These are phyloP conservation scores for Eulithis prunata DNA, from an alignment of 2,888 invertebrate genomes.

Conservation along the genomic window DNA sequence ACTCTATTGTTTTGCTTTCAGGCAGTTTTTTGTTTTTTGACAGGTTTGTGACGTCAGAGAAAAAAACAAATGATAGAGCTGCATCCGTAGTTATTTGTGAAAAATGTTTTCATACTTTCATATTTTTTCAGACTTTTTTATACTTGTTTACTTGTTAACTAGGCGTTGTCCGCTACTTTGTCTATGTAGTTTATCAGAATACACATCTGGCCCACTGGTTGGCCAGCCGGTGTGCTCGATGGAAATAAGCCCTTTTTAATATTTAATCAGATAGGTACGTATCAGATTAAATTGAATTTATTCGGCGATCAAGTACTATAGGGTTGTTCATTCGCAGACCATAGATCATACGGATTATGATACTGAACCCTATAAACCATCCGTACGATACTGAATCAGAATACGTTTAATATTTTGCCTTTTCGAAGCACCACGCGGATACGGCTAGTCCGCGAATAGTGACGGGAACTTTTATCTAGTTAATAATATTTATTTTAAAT, in stretches of 20 bases:
- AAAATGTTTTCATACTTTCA: background rate
- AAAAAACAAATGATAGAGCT: background rate
- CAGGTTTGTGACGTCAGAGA: slow-evolving; percentile 12
- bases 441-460: slow-evolving; percentile 44
- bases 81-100: background rate
- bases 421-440: slow-evolving; percentile 51
- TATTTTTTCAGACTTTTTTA: no score
- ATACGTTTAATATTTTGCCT: slow-evolving; percentile 66
- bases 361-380: slow-evolving; percentile 58
- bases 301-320: background rate
- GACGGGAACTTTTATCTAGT: slow-evolving; percentile 33
- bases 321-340: slow-evolving; percentile 26
- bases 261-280: no score
- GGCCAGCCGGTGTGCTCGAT: no score
- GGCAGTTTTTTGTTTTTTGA: slow-evolving; percentile 3
- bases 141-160: no score
- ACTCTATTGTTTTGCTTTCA: background rate
- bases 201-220: no score
- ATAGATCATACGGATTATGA: slow-evolving; percentile 55
- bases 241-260: no score
- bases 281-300: background rate
- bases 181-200: no score
- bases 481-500: no score
- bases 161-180: no score
- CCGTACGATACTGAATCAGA: slow-evolving; percentile 55